Conservation (phyloP, 2,113 vertebrate genomes). For the Cyanoramphus novaezelandiae region DNA sequence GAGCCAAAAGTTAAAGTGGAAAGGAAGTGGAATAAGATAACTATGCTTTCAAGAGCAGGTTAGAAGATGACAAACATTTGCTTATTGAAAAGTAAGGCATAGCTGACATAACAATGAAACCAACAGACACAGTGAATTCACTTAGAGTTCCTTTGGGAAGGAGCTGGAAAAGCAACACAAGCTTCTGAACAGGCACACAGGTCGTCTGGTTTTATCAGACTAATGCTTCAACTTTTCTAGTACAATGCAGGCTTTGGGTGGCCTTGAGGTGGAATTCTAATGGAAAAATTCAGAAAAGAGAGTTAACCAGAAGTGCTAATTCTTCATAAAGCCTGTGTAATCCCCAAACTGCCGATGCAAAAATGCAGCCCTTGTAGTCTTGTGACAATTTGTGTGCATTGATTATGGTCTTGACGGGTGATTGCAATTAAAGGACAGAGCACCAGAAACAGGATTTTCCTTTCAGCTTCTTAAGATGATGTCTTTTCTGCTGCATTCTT, state of each 20-base stretch:
- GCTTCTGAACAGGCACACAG: neutral
- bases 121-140: neutral
- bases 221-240: neutral
- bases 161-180: neutral
- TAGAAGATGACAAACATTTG: neutral
- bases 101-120: neutral
- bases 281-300: neutral
- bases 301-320: neutral
- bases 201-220: neutral
- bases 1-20: neutral
- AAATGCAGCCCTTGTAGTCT: neutral
- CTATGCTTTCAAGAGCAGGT: neutral
- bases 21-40: neutral
- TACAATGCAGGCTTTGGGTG: neutral
- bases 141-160: neutral
- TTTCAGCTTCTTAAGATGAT: neutral
- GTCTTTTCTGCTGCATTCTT: neutral
- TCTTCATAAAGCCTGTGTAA: neutral
- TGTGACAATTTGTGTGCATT: neutral
- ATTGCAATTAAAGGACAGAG: neutral
- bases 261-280: neutral
- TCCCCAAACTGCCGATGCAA: neutral
- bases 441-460: neutral
- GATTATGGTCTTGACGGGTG: neutral
- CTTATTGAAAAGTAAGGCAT: neutral